phyloP scores from a whole-genome alignment of 2,797 vertebrate genomes.

The Pachyuromys duprasi region DNA sequence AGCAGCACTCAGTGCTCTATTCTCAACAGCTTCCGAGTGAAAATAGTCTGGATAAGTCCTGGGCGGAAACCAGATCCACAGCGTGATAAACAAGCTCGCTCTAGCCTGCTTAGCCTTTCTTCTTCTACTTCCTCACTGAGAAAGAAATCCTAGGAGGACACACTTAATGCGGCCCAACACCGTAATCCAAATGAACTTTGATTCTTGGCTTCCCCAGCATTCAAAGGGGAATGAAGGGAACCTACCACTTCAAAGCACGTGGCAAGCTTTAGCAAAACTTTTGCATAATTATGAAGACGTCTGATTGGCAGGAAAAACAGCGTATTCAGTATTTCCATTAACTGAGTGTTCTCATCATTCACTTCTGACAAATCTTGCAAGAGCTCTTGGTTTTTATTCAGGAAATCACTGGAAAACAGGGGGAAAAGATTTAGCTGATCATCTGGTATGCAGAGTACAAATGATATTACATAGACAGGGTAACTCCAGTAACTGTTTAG shows the following conservation, averaged over 20 bases:
- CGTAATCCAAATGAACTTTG: slow-evolving; percentile 3
- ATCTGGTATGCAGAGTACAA: background rate
- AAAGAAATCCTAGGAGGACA: slow-evolving; percentile 57
- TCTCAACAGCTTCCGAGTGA: slow-evolving; percentile 33
- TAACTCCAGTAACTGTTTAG: slow-evolving; percentile 24
- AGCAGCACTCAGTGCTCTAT: background rate
- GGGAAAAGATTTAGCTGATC: slow-evolving; percentile 40
- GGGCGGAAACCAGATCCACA: slow-evolving; percentile 9
- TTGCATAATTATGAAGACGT: slow-evolving; percentile 93
- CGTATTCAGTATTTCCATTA: slow-evolving; percentile 91
- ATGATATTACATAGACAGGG: slow-evolving; percentile 17
- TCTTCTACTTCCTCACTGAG: slow-evolving; percentile 27
- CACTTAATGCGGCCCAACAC: background rate
- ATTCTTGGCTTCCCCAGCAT: slow-evolving; percentile 7
- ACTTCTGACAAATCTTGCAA: slow-evolving; percentile 92
- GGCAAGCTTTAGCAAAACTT: slow-evolving; percentile 95
- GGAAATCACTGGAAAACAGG: slow-evolving; percentile 89
- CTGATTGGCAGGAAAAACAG: slow-evolving; percentile 94
- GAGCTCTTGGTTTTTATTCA: slow-evolving; percentile 94
- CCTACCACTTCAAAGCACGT: slow-evolving; percentile 97
- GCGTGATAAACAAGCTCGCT: background rate
- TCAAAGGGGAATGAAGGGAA: background rate
- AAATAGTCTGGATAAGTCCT: background rate
- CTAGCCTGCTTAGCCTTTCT: background rate
- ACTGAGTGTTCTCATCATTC: slow-evolving; percentile 90